phyloP scores from a whole-genome alignment of 1,140 invertebrate genomes.

The Diabrotica virgifera region DNA sequence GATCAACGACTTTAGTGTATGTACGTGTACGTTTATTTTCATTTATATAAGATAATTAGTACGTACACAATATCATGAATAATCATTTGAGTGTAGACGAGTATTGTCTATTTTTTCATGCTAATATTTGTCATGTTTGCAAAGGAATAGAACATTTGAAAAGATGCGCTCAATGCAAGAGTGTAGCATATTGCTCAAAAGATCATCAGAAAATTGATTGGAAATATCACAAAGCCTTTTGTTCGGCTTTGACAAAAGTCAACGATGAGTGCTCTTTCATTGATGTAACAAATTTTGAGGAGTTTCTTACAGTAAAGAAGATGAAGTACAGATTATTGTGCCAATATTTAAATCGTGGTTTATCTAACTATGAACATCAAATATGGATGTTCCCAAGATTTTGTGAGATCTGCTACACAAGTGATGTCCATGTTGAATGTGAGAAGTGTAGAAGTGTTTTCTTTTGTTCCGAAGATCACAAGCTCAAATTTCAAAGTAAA shows the following conservation, averaged over 20 bases:
- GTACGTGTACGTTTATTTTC: too few relatives aligned
- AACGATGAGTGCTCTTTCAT: constrained; percentile 16
- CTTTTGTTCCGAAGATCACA: constrained; percentile 41
- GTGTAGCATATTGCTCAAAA: constrained; percentile 58
- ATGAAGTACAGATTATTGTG: constrained; percentile 19
- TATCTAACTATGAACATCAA: constrained; percentile 31
- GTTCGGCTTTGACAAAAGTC: constrained; percentile 51
- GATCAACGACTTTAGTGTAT: too few relatives aligned
- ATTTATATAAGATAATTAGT: too few relatives aligned
- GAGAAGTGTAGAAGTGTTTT: constrained; percentile 35
- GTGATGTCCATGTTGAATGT: constrained; percentile 33
- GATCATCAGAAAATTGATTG: constrained; percentile 68
- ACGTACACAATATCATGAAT: not conserved
- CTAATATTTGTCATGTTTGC: constrained; percentile 39
- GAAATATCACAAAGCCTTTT: constrained; percentile 60
- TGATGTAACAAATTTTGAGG: constrained; percentile 19
- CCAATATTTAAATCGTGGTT: constrained; percentile 23
- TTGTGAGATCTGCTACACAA: constrained; percentile 39
- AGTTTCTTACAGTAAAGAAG: constrained; percentile 25
- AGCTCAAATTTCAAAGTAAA: constrained; percentile 25
- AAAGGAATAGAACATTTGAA: constrained; percentile 33
- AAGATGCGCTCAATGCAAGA: constrained; percentile 61
- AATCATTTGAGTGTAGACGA: not conserved
- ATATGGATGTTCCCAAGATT: constrained; percentile 44
- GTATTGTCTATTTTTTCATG: constrained; percentile 31